A percentile compares a stretch with the other conserved stretches of the same genome.
phyloP scores from a whole-genome alignment of 2,888 invertebrate species.

The Galeopsomyia nigrocyanea region DNA sequence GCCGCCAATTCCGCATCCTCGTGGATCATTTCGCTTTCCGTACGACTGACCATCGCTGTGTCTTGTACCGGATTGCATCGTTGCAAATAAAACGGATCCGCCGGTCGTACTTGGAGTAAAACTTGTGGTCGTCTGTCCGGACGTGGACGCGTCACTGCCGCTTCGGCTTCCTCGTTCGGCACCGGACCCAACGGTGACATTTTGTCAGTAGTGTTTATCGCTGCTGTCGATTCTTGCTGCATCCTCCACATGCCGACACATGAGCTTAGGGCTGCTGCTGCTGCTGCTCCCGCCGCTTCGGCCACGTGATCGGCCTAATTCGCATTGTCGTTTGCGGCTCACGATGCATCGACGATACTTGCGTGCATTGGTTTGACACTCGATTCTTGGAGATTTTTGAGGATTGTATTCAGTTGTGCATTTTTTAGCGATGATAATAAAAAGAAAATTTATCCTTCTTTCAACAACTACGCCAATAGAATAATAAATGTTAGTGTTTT shows the following conservation, averaged over 20 bases:
- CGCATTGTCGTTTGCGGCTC: background rate
- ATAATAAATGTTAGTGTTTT: too few species aligned
- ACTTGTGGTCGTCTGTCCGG: constrained; percentile 60
- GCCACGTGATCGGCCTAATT: background rate
- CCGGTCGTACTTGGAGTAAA: constrained; percentile 61
- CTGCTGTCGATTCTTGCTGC: constrained; percentile 58
- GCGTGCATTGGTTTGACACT: background rate
- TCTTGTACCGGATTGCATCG: constrained; percentile 44
- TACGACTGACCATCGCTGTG: background rate
- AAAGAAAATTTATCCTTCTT: too few species aligned
- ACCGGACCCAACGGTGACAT: constrained; percentile 61
- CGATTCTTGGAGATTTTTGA: too few species aligned
- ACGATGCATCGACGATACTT: background rate
- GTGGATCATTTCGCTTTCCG: constrained; percentile 17
- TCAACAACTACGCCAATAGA: too few species aligned
- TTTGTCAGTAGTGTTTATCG: constrained; percentile 36
- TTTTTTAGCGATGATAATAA: too few species aligned
- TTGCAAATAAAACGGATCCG: constrained; percentile 57
- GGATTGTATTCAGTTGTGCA: too few species aligned
- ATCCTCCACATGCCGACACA: constrained; percentile 61
- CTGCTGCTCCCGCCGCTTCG: constrained; percentile 5
- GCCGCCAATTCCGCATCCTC: constrained; percentile 36
- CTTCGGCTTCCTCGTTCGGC: constrained; percentile 57
- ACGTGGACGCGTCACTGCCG: constrained; percentile 50
- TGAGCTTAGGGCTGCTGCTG: constrained; percentile 9